These are phyloP conservation scores for Leptocoma aspasia DNA, from an alignment of 2,113 vertebrate genomes.

Conservation along the genomic window DNA sequence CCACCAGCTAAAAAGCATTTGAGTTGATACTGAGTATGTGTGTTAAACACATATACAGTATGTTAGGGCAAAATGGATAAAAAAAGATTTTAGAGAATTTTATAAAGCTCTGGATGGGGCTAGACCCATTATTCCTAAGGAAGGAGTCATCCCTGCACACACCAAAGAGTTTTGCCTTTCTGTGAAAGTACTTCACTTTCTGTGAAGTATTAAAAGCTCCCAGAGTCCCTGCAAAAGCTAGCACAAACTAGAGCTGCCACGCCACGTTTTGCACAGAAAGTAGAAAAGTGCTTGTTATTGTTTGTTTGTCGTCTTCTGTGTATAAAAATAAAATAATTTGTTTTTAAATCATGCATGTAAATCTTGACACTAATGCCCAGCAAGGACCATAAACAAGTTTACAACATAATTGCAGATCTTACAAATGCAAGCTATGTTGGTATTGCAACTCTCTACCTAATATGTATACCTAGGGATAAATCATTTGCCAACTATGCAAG, in stretches of 20 bases:
- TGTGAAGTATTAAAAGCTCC: not conserved
- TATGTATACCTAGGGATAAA: not conserved
- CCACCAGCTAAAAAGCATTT: not conserved
- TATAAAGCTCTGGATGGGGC: not conserved
- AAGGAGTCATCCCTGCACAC: not conserved
- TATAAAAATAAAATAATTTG: not conserved
- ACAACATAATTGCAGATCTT: not conserved
- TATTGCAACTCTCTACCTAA: not conserved
- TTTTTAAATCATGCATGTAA: not conserved
- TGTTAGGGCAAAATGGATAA: not conserved
- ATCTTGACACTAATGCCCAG: not conserved
- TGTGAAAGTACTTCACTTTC: not conserved
- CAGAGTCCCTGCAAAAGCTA: not conserved
- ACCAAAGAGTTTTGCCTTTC: not conserved
- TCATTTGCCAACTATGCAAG: not conserved
- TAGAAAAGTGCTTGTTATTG: not conserved
- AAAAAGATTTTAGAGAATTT: not conserved
- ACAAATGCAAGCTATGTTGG: not conserved
- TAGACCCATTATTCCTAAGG: not conserved
- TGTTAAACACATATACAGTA: not conserved
- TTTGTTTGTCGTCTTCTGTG: not conserved
- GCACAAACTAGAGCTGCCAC: not conserved
- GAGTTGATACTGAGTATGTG: not conserved
- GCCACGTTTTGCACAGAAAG: accelerated
- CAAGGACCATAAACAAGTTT: not conserved